These are phyloP conservation scores for Callorhinus ursinus DNA, from an alignment of 2,113 vertebrate genomes.

Conservation along the genomic window DNA sequence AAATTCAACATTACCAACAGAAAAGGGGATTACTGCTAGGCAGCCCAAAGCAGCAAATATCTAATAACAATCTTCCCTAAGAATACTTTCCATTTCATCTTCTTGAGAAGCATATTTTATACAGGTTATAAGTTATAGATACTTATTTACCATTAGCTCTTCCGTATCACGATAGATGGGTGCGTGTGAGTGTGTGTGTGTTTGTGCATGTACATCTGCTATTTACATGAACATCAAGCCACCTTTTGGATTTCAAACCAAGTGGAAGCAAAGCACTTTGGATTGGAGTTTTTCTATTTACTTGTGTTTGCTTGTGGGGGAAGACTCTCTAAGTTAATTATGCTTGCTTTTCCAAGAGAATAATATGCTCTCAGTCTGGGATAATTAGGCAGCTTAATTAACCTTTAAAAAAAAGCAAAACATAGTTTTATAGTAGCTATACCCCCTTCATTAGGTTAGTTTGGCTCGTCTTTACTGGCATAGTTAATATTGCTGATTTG, in stretches of 20 bases:
- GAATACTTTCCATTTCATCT: background rate
- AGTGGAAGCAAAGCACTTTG: constrained; percentile 42
- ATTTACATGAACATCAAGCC: background rate
- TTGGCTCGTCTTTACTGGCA: constrained; percentile 77
- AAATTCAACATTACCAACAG: background rate
- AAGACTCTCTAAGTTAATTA: constrained; percentile 83
- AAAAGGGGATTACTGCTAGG: background rate
- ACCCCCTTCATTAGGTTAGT: constrained; percentile 82
- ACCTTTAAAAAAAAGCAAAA: constrained; percentile 75
- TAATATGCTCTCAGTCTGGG: constrained; percentile 70
- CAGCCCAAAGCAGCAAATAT: background rate
- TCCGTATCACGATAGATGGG: background rate
- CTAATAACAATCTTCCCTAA: background rate
- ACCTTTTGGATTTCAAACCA: constrained; percentile 50
- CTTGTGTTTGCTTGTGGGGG: constrained; percentile 68
- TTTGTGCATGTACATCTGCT: background rate
- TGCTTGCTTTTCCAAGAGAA: constrained; percentile 69
- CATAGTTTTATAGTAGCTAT: constrained; percentile 74
- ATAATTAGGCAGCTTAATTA: constrained; percentile 86
- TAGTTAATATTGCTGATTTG: constrained; percentile 83
- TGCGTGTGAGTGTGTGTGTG: too few relatives aligned
- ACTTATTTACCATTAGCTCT: background rate
- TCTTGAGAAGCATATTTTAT: background rate
- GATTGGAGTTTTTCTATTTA: constrained; percentile 63
- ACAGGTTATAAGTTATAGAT: background rate